Base-by-base conservation (phyloP, 2,797 vertebrate genomes). In the Enteromius afrohamiltoni region DNA sequence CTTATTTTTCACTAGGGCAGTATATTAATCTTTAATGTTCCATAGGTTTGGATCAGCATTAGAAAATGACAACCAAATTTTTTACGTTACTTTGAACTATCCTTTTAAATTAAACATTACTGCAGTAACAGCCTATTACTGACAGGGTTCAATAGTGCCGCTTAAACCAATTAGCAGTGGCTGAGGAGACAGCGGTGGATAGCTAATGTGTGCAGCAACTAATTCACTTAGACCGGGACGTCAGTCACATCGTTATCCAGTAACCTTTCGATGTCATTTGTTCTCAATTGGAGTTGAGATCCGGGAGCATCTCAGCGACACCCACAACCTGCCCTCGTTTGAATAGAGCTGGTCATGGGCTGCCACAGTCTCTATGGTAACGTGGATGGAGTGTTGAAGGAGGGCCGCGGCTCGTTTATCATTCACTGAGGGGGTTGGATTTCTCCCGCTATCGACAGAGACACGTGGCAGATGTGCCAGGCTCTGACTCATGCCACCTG, bases 331-430 rank as follows among this genome's bases (percentile, higher is more conserved):
- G 47, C 13, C 69, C 60, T 64, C 26, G 17, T 64, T 87, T 82
- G 37, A 89, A 90, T 86, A 85, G 80, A 81, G 67, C 74, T 79
- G 45, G 47, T 79, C 69, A 26, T 37, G 19, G 31, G 91, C 74
- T 87, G 84, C 87, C 86, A 55, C 85, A 82, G 92, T 94, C 81
- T 89, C 93, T 90, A 93, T 93, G 91, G 93, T 84, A 92, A 94
- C 93, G 10, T 74, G 58, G 55, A 67, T 76, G 67, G 78, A 87
- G 86, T 88, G 76, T 83, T 47, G 85, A 90, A 86, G 82, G 88
- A 92, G 89, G 75, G 80, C 86, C 84, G 87, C 82, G 86, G 58
- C 81, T 88, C 84, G 71, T 49, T 85, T 89, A 71, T 79, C 68
- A 80, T 87, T 88, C 84, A 88, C 53, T 84, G 83, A 82, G 92